Evolutionary conservation across 2,797 vertebrate species (phyloP), one percentile per base, ranked within the genome.

Genomic region (Rhabdomys pumilio): DNA sequence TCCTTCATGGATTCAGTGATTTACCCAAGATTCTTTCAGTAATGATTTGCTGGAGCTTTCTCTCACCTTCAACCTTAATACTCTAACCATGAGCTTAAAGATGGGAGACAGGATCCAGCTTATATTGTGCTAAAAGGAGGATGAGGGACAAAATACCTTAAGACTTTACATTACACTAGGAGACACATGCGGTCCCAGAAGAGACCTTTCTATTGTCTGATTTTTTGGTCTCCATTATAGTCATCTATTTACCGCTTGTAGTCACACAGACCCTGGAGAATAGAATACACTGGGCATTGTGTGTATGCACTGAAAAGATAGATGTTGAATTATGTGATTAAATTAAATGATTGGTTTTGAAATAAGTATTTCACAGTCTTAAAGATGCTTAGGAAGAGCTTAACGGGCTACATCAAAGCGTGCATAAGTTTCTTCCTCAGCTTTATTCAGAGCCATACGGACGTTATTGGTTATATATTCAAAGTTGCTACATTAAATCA

Each of bases 331-430:
- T 80, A 80, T 24, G 20, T 38, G 55, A 72, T 59, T 59, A 63
- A 24, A 17, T 81, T 57, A 80, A 84, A 88, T 87, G 6, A 29
- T 0, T 69, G 9, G 31, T 94, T 94, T 95, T 93, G 41, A 85
- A 75, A 47, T 59, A 53, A 0, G 41, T 20, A 38, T 90, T 13
- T 88, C 19, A 41, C 3, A 55, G 55, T n/a, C 29, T 65, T 53
- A 47, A 2, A 44, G 12, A 61, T 76, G 76, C 19, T 80, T 44
- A 44, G 38, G 29, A 72, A 41, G 5, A 22, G 59, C 15, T 53
- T 59, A 22, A 20, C 15, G n/a, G 24, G 53, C 41, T 47, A 57
- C 2, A 34, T 1, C 29, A 22, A 93, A 17, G 26, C 87, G 61
- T 31, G 9, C 83, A 55, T 14, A 12, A 6, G 7, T 44, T 87